Evolutionary conservation across 2,113 vertebrate species (phyloP).

Genomic region (Bos indicus): DNA sequence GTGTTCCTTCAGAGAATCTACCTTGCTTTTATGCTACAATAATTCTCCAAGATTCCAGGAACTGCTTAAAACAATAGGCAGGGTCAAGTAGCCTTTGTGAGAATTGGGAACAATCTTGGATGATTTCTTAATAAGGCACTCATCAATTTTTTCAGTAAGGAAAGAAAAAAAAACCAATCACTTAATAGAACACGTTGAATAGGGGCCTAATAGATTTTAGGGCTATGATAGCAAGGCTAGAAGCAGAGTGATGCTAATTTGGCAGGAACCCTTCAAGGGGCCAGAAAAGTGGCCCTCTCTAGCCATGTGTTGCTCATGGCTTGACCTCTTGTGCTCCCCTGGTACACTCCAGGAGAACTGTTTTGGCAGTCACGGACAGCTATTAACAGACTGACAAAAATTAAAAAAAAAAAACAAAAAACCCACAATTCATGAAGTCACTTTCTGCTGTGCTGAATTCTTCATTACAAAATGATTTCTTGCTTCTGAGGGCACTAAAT

Average conservation of each 20-base stretch:
- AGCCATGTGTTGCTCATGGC: background rate
- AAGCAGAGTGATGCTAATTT: background rate
- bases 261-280: background rate
- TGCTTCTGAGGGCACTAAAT: background rate
- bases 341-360: background rate
- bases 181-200: background rate
- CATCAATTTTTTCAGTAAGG: background rate
- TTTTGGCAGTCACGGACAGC: background rate
- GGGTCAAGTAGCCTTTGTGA: background rate
- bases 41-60: conserved; percentile 7
- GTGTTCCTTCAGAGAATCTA: background rate
- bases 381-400: background rate
- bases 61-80: background rate
- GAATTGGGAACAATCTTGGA: background rate
- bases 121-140: background rate
- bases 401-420: background rate
- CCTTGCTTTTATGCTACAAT: background rate
- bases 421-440: background rate
- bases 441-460: background rate
- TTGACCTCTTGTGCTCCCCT: background rate
- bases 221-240: background rate
- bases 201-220: background rate
- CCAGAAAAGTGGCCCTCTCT: background rate
- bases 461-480: background rate
- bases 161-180: background rate